Percentiles rank a stretch among this genome's conserved stretches.
phyloP scores from a whole-genome alignment of 92 coral and sea anemone species.

The Virgularia gustaviana region DNA sequence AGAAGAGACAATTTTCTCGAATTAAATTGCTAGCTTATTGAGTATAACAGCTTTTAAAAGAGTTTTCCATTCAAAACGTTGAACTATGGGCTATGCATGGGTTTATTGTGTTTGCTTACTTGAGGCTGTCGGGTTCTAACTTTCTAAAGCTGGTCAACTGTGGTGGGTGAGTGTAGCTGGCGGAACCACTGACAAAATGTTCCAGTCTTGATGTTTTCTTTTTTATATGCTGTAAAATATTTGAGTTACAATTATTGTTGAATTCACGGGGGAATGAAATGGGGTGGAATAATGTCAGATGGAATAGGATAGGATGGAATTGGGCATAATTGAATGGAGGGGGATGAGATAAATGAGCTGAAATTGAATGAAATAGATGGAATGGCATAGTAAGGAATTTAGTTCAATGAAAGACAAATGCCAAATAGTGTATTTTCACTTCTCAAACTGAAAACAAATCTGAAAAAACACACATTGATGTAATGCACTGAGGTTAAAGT shows the following conservation, averaged over 20 bases:
- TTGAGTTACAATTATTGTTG: background rate
- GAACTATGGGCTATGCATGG: no score
- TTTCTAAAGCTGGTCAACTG: constrained; percentile 17
- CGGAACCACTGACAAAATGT: constrained; percentile 71
- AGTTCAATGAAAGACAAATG: no score
- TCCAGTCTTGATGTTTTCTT: constrained; percentile 60
- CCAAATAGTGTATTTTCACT: no score
- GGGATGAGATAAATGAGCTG: no score
- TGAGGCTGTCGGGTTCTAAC: constrained; percentile 55
- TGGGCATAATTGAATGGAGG: no score
- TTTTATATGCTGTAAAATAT: constrained; percentile 65
- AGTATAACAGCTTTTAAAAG: background rate
- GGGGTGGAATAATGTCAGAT: background rate
- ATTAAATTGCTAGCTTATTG: background rate
- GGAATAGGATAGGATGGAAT: no score
- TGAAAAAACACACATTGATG: no score
- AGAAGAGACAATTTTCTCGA: background rate
- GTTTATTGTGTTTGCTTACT: constrained; percentile 59
- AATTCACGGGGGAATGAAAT: background rate
- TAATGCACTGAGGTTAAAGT: background rate
- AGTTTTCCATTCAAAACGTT: no score
- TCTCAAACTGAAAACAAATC: no score
- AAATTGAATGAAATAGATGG: no score
- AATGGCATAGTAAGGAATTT: no score
- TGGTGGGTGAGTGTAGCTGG: constrained; percentile 55